Percentiles rank a stretch among this genome's conserved stretches.
Evolutionary conservation across 2,113 vertebrate genomes (phyloP).

Genomic region (Lates calcarifer): DNA sequence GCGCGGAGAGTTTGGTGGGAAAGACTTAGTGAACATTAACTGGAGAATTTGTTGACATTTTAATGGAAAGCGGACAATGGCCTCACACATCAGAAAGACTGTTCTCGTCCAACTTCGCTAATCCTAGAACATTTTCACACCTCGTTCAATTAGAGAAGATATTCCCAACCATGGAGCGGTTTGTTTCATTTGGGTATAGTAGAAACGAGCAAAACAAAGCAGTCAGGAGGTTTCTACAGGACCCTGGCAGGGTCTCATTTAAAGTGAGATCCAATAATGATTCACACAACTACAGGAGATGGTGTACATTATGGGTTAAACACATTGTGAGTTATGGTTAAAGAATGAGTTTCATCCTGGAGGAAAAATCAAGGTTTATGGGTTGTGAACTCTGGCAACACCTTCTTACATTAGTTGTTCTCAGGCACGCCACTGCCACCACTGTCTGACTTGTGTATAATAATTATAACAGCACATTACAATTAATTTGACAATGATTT

Average conservation of each 20-base stretch:
- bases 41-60: conserved; percentile 63
- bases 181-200: neutral
- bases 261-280: conserved; percentile 3
- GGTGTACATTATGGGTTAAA: neutral
- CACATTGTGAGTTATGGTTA: neutral
- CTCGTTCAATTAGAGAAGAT: conserved; percentile 35
- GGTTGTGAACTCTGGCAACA: neutral
- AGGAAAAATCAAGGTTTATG: neutral
- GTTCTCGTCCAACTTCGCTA: conserved; percentile 25
- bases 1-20: conserved; percentile 57
- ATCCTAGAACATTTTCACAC: conserved; percentile 46
- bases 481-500: conserved; percentile 18
- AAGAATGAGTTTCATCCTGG: neutral
- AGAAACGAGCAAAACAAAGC: neutral
- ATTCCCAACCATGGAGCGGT: neutral
- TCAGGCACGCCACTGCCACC: neutral
- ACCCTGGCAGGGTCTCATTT: neutral
- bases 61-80: conserved; percentile 41
- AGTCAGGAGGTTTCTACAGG: neutral
- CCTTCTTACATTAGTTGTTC: neutral
- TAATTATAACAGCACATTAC: conserved; percentile 7
- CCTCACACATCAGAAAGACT: conserved; percentile 26
- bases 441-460: neutral
- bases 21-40: conserved; percentile 56
- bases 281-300: neutral